These are phyloP conservation scores for Parelbella ahira DNA, from an alignment of 2,888 invertebrate species.

Conservation along the genomic window DNA sequence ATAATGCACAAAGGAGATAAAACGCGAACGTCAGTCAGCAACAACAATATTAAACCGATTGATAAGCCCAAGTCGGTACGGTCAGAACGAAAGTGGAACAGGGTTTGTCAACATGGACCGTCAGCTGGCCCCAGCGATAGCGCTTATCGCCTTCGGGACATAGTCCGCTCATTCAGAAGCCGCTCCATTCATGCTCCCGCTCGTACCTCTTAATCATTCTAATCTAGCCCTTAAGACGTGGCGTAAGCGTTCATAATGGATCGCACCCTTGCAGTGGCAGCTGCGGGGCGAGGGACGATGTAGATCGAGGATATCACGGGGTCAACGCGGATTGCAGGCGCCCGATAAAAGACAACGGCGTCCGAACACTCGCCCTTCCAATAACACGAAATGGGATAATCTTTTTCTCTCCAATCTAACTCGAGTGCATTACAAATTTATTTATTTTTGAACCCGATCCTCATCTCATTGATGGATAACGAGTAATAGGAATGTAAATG, in stretches of 20 bases:
- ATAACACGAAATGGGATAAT: constrained; percentile 34
- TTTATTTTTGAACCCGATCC: too few relatives aligned
- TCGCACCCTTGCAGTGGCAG: constrained; percentile 33
- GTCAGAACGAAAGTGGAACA: constrained; percentile 70
- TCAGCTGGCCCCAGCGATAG: constrained; percentile 78
- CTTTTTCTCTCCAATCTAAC: too few relatives aligned
- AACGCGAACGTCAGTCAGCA: constrained; percentile 36
- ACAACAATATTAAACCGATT: constrained; percentile 46
- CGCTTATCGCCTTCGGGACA: constrained; percentile 76
- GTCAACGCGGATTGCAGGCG: constrained; percentile 79
- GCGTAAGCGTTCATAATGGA: constrained; percentile 48
- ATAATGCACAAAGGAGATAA: constrained; percentile 26
- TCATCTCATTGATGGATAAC: too few relatives aligned
- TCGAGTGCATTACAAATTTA: too few relatives aligned
- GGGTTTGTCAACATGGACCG: constrained; percentile 76
- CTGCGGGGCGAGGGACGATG: constrained; percentile 57
- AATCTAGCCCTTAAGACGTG: constrained; percentile 51
- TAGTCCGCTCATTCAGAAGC: constrained; percentile 79
- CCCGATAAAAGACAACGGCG: constrained; percentile 67
- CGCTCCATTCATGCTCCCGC: constrained; percentile 73
- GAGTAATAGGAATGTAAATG: too few relatives aligned
- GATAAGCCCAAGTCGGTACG: constrained; percentile 64
- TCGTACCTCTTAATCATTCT: constrained; percentile 37
- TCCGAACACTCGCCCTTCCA: constrained; percentile 48
- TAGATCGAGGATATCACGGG: constrained; percentile 78